Percentiles rank a stretch among this genome's conserved stretches.
Evolutionary conservation across 2,113 vertebrate species (phyloP).

Genomic region (Triplophysa dalaica): DNA sequence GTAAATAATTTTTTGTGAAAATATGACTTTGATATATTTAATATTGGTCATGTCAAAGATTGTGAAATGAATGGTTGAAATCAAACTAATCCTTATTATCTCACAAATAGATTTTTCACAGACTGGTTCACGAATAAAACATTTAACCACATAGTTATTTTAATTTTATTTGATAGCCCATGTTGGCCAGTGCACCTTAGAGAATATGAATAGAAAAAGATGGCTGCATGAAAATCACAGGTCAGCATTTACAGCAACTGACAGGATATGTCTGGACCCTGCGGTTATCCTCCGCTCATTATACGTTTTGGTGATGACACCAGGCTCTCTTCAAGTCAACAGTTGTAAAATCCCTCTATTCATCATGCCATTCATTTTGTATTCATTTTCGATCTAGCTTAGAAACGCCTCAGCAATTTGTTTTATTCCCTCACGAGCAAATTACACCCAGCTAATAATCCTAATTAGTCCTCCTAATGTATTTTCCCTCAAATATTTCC

Average conservation of each 20-base stretch:
- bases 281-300: neutral
- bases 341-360: conserved; percentile 22
- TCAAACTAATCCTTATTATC: too few species aligned
- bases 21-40: too few species aligned
- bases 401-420: conserved; percentile 64
- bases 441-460: conserved; percentile 70
- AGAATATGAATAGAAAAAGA: neutral
- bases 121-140: too few species aligned
- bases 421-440: conserved; percentile 67
- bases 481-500: conserved; percentile 58
- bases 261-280: neutral
- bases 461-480: conserved; percentile 72
- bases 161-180: neutral
- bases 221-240: neutral
- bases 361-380: conserved; percentile 45
- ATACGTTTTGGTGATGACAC: conserved; percentile 14
- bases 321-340: conserved; percentile 8
- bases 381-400: conserved; percentile 56
- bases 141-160: neutral
- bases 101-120: too few species aligned
- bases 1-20: too few species aligned
- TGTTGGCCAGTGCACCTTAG: too few species aligned
- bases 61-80: too few species aligned
- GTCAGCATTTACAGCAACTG: conserved; percentile 13
- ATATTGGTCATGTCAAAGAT: too few species aligned